Evolutionary conservation across 2,888 invertebrate genomes (phyloP).

Genomic region (Meandrusa payeni): DNA sequence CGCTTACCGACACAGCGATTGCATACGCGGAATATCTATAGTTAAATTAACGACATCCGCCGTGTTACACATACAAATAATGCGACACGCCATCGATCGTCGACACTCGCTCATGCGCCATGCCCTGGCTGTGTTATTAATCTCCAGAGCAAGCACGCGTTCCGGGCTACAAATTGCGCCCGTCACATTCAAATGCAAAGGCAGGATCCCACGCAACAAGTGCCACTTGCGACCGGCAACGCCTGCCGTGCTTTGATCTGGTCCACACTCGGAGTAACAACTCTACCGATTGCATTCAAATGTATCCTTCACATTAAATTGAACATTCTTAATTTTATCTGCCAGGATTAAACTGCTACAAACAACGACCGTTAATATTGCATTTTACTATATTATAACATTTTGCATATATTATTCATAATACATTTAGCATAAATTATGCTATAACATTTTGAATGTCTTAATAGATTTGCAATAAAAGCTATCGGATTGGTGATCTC

Average conservation of each 20-base stretch:
- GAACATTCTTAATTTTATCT: not conserved
- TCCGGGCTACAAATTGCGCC: constrained; percentile 54
- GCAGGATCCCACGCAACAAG: constrained; percentile 64
- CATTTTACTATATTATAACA: no score
- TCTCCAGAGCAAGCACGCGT: constrained; percentile 30
- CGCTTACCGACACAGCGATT: not conserved
- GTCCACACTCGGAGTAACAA: not conserved
- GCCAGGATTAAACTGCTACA: no score
- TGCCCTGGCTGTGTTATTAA: constrained; percentile 42
- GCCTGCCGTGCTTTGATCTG: constrained; percentile 19
- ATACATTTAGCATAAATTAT: no score
- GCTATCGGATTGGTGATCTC: no score
- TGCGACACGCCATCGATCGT: constrained; percentile 14
- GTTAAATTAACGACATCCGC: constrained; percentile 10
- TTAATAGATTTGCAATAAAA: no score
- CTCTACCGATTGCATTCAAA: not conserved
- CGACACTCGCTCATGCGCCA: constrained; percentile 19
- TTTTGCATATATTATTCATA: no score
- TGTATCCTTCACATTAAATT: not conserved
- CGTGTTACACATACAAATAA: constrained; percentile 7
- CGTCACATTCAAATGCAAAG: constrained; percentile 53
- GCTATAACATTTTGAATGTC: no score
- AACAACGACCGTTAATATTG: no score
- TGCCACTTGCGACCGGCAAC: constrained; percentile 50
- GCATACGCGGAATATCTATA: constrained; percentile 13